phyloP scores from a whole-genome alignment of 2,113 vertebrate species.

The Strix aluco region DNA sequence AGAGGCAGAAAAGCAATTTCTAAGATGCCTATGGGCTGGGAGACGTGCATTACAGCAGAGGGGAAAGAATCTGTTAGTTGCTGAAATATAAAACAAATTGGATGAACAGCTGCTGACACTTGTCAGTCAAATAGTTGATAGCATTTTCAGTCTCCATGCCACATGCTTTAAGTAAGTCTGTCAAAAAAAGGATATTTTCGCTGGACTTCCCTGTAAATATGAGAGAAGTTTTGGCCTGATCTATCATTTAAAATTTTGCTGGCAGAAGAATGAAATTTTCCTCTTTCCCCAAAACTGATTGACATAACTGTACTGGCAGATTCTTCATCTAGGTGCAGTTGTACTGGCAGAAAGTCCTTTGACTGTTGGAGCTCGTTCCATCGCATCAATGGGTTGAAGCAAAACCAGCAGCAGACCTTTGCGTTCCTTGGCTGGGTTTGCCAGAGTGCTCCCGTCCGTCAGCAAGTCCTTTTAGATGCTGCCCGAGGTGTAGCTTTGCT shows the following conservation, averaged over 20 bases:
- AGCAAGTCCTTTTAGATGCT: background rate
- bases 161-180: conserved; percentile 69
- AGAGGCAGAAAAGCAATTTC: conserved; percentile 54
- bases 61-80: conserved; percentile 65
- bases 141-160: conserved; percentile 72
- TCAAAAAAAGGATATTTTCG: conserved; percentile 66
- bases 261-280: conserved; percentile 54
- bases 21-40: conserved; percentile 57
- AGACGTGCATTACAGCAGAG: conserved; percentile 59
- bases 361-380: background rate
- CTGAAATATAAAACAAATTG: conserved; percentile 73
- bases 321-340: conserved; percentile 50
- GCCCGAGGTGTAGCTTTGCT: background rate
- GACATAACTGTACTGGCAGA: conserved; percentile 61
- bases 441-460: background rate
- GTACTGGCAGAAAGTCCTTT: conserved; percentile 56
- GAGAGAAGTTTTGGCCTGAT: conserved; percentile 69
- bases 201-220: conserved; percentile 67
- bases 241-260: conserved; percentile 62
- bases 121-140: conserved; percentile 74
- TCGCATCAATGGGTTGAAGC: background rate
- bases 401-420: conserved; percentile 19
- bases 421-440: background rate
- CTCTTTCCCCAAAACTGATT: conserved; percentile 39
- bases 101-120: conserved; percentile 73